Evolutionary conservation across 1,140 invertebrate species (phyloP), one percentile per base, ranked within the genome.

Genomic region (Drosophila baimaii): DNA sequence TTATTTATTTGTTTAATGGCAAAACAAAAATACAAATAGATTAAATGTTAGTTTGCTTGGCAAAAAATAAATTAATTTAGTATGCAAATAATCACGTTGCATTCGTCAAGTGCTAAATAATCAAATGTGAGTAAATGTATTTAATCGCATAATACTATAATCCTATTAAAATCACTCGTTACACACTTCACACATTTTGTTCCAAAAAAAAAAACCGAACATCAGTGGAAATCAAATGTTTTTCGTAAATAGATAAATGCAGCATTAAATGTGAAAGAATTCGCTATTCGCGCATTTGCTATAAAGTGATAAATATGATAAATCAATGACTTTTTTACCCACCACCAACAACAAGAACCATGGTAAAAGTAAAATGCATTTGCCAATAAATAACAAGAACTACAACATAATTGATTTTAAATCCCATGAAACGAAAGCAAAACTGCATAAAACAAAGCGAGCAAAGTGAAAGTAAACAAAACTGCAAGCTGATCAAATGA

Each of bases 371-470:
- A 56, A 69, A 56, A 46, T 37, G 39, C 31, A 57, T 49, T 68
- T 17, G 27, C 52, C 44, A 57, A 43, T 64, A 57, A 65, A 76
- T 37, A 76, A 35, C 25, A 37, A 15, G n/a, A 56, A 57, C 27
- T 52, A 47, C 35, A 76, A 65, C 46, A 76, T 76, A 76, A 76
- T 76, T 76, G 72, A 76, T 76, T 76, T 76, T 76, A 66, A 76
- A 54, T 76, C 54, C 73, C 61, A 23, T 21, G 17, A 17, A 29
- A 37, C n/a, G n/a, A 66, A 17, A 21, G 44, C 47, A 35, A 74
- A 61, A 64, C 27, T 44, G 12, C 31, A 74, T n/a, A 41, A 74
- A 55, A 73, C 35, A 64, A 74, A 56, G n/a, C 43, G 15, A 55
- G 37, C 23, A 46, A 66, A 76, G 39, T 66, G 71, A 76, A 66